These are phyloP conservation scores for Erpetoichthys calabaricus DNA, from an alignment of 2,797 vertebrate genomes.

Conservation along the genomic window DNA sequence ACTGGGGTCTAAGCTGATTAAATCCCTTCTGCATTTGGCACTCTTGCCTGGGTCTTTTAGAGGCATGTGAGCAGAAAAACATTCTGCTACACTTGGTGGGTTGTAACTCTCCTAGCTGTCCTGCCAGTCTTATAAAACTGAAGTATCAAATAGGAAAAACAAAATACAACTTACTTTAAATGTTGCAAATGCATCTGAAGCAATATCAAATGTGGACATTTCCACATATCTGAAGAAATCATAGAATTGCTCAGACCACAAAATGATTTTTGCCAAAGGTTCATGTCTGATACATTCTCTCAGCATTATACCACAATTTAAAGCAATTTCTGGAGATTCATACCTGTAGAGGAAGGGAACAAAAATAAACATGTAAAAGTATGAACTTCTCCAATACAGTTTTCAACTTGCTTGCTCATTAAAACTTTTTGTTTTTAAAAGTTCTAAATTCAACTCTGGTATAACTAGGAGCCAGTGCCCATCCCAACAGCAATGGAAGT, in stretches of 20 bases:
- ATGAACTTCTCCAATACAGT: too few species aligned
- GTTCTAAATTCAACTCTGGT: too few species aligned
- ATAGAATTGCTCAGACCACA: constrained; percentile 88
- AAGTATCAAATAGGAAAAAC: neutral
- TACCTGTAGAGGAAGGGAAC: constrained; percentile 49
- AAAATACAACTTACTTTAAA: constrained; percentile 70
- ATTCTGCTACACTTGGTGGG: too few species aligned
- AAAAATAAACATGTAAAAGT: neutral
- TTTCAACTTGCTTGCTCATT: too few species aligned
- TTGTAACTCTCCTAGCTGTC: too few species aligned
- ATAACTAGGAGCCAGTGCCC: too few species aligned
- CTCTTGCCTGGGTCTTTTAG: too few species aligned
- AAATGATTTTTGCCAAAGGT: constrained; percentile 86
- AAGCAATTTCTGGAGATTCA: constrained; percentile 87
- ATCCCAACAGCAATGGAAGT: too few species aligned
- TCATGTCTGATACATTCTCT: constrained; percentile 92
- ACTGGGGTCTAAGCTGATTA: too few species aligned
- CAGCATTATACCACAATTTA: constrained; percentile 95
- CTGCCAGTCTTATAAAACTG: neutral
- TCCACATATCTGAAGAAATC: constrained; percentile 98
- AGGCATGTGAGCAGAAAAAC: too few species aligned
- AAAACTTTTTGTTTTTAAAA: too few species aligned
- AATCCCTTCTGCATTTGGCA: too few species aligned
- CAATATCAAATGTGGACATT: constrained; percentile 95
- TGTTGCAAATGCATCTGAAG: constrained; percentile 90